phyloP scores from a whole-genome alignment of 2,888 invertebrate species.

The Eledona agricola region DNA sequence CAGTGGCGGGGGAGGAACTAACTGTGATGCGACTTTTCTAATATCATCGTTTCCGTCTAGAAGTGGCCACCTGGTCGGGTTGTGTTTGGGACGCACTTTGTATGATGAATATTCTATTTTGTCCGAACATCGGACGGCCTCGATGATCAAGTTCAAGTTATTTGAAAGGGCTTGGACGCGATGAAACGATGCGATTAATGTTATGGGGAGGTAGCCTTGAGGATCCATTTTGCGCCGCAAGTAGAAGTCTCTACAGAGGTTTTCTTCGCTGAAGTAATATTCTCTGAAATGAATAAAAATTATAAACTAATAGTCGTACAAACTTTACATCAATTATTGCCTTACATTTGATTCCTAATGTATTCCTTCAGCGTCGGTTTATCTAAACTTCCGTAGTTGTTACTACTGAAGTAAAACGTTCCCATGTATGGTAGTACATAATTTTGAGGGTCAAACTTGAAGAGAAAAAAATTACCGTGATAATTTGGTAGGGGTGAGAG shows the following conservation, averaged over 20 bases:
- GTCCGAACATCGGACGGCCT: slow-evolving; percentile 86
- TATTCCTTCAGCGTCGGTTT: slow-evolving; percentile 77
- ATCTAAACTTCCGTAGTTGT: slow-evolving; percentile 58
- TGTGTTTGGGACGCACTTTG: slow-evolving; percentile 82
- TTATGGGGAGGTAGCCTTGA: slow-evolving; percentile 92
- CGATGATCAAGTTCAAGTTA: slow-evolving; percentile 83
- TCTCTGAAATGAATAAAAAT: slow-evolving; percentile 72
- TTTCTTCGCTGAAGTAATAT: slow-evolving; percentile 98
- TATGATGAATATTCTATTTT: slow-evolving; percentile 71
- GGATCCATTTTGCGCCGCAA: slow-evolving; percentile 95
- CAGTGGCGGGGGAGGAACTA: slow-evolving; percentile 77
- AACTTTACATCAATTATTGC: neutral
- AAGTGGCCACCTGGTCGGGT: slow-evolving; percentile 91
- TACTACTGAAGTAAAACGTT: slow-evolving; percentile 70
- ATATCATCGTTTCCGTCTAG: slow-evolving; percentile 65
- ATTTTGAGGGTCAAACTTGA: slow-evolving; percentile 37
- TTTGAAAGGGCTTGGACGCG: slow-evolving; percentile 88
- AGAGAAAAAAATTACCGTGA: slow-evolving; percentile 24
- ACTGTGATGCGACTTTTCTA: slow-evolving; percentile 60
- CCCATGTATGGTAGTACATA: slow-evolving; percentile 67
- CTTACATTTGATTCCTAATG: slow-evolving; percentile 92
- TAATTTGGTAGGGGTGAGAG: slow-evolving; percentile 13
- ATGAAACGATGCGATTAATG: slow-evolving; percentile 95
- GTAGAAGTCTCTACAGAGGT: slow-evolving; percentile 94
- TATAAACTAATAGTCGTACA: slow-evolving; percentile 1